phyloP scores from a whole-genome alignment of 2,888 invertebrate species.

The Epirrita christyi region DNA sequence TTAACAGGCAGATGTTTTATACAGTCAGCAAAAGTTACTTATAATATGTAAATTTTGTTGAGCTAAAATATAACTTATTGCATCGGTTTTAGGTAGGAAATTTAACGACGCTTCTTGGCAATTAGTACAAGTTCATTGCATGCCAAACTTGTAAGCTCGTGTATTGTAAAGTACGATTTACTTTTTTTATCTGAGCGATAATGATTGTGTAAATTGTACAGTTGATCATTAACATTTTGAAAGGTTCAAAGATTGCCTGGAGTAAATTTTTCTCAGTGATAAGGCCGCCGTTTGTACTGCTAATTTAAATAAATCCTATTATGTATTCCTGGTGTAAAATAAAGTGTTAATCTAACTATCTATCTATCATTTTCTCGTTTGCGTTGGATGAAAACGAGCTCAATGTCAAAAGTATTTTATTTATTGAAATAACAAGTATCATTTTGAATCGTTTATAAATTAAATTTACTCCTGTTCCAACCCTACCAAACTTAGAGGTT shows the following conservation, averaged over 20 bases:
- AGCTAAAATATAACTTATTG: constrained; percentile 21
- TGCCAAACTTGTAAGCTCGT: constrained; percentile 20
- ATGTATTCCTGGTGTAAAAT: too few species aligned
- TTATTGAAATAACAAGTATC: too few species aligned
- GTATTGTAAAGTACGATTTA: constrained; percentile 23
- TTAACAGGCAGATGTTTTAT: constrained; percentile 47
- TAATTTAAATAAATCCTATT: too few species aligned
- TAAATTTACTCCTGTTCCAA: too few species aligned
- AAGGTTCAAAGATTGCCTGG: too few species aligned
- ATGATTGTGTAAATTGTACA: constrained; percentile 27
- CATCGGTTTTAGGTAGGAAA: constrained; percentile 9
- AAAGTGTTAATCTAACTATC: too few species aligned
- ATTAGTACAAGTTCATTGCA: constrained; percentile 39
- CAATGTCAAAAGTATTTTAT: neutral
- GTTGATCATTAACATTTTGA: neutral
- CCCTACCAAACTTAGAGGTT: too few species aligned
- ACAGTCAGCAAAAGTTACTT: constrained; percentile 42
- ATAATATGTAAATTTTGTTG: constrained; percentile 8
- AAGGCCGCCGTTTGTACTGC: too few species aligned
- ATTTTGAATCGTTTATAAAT: too few species aligned
- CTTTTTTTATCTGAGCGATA: constrained; percentile 28
- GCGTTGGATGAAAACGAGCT: neutral
- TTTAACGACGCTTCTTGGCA: constrained; percentile 20
- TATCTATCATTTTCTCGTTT: too few species aligned
- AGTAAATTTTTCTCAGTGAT: too few species aligned